Base-by-base conservation (phyloP, 2,113 vertebrate genomes). In the Chunga burmeisteri region DNA sequence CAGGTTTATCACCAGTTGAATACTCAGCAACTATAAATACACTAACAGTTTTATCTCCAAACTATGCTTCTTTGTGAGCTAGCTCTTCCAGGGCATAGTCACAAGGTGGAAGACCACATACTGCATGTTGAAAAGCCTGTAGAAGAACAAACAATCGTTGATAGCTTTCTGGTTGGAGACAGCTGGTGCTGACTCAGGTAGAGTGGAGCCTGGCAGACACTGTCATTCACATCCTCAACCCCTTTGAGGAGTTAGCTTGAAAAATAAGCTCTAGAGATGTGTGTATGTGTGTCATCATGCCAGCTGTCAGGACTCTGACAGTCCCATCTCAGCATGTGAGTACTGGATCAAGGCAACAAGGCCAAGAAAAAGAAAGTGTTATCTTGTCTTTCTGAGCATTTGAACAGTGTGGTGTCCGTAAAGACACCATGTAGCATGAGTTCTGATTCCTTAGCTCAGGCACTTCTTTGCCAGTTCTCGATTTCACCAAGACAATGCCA, bases 181-280 rank as follows among this genome's bases (percentile, higher is more conserved):
- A 97, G 83, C 74, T 91, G 93, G 92, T 97, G 97, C 95, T 96
- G 91, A 97, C 83, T 97, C 95, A 97, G 92, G 97, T 96, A 97
- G 56, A 83, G 75, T 55, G 62, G 87, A 91, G 93, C 84, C 89
- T 93, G 95, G 95, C 93, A 96, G 78, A 90, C 88, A 87, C 65
- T 94, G 95, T 56, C 92, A 88, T 82, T 95, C 94, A 95, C 72
- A 81, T 95, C 58, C 87, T 66, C 40, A 40, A 83, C 72, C 94
- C 72, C 61, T 95, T 95, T 94, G 82, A 96, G 94, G 55, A 96
- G 79, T 47, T 86, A 86, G 77, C 56, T 95, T 86, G 80, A 95
- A 96, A 96, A 94, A 95, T 68, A 95, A 93, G 73, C 93, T 81
- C 81, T 25, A 10, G 89, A 95, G 96, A 87, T 88, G 59, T 11